A percentile compares a stretch with the other conserved stretches of the same genome.
Conservation (phyloP, 2,888 invertebrate species). For the Seira musarum region DNA sequence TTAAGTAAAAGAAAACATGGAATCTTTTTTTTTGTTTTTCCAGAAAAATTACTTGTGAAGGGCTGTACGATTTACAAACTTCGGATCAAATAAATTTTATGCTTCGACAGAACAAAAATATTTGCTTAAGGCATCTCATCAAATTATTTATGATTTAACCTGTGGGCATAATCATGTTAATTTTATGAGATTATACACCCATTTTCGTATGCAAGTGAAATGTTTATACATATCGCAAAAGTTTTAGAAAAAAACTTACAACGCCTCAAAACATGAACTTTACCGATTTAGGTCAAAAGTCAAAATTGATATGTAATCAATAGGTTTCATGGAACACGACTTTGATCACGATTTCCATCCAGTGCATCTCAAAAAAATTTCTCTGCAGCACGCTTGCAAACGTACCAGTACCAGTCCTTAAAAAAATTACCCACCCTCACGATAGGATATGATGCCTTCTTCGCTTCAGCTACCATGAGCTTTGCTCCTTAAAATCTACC, state of each 20-base stretch:
- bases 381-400: no score
- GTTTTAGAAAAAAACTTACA: neutral
- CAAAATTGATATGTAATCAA: no score
- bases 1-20: no score
- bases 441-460: no score
- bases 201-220: neutral
- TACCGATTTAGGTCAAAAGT: neutral
- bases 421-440: no score
- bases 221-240: neutral
- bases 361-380: no score
- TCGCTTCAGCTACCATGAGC: no score
- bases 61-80: neutral
- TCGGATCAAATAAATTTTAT: conserved; percentile 26
- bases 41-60: conserved; percentile 7
- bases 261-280: neutral
- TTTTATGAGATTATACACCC: neutral
- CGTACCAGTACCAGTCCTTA: no score
- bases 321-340: no score
- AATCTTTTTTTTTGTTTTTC: neutral
- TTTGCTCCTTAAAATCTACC: no score
- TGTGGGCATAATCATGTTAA: neutral
- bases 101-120: conserved; percentile 1
- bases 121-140: conserved; percentile 43
- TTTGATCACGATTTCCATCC: no score
- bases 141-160: conserved; percentile 39